Conservation (phyloP, 2,113 vertebrate genomes). For the Saguinus imperator region DNA sequence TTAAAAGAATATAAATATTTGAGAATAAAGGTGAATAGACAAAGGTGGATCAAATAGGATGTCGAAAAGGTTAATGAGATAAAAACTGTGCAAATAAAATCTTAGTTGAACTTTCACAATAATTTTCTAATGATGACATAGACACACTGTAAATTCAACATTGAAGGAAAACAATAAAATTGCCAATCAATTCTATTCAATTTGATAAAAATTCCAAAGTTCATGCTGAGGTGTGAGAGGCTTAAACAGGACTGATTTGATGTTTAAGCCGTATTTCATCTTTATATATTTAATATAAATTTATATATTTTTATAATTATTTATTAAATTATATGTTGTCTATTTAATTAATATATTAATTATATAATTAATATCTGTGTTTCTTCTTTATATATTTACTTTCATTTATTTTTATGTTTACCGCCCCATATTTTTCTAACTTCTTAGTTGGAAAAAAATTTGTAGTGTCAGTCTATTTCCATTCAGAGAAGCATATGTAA, state of each 20-base stretch:
- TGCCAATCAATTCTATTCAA: background rate
- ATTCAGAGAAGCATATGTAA: background rate
- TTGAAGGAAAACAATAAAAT: conserved; percentile 47
- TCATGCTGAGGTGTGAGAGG: background rate
- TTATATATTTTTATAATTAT: too few species aligned
- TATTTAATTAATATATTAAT: too few species aligned
- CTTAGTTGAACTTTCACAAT: conserved; percentile 33
- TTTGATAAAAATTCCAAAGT: background rate
- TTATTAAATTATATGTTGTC: too few species aligned
- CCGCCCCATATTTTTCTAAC: background rate
- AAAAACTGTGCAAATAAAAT: conserved; percentile 46
- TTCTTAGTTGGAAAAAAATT: background rate
- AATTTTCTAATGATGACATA: background rate
- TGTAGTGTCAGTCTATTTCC: background rate
- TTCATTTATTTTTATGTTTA: background rate
- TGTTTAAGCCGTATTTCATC: background rate
- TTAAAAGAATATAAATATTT: conserved; percentile 56
- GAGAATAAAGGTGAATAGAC: conserved; percentile 35
- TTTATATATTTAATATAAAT: background rate
- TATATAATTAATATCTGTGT: background rate
- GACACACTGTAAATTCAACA: background rate
- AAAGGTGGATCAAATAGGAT: conserved; percentile 34
- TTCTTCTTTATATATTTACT: background rate
- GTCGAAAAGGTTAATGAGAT: conserved; percentile 34
- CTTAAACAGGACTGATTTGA: background rate